Conservation (phyloP, 2,888 invertebrate genomes). For the Chloroclystis v-ata region DNA sequence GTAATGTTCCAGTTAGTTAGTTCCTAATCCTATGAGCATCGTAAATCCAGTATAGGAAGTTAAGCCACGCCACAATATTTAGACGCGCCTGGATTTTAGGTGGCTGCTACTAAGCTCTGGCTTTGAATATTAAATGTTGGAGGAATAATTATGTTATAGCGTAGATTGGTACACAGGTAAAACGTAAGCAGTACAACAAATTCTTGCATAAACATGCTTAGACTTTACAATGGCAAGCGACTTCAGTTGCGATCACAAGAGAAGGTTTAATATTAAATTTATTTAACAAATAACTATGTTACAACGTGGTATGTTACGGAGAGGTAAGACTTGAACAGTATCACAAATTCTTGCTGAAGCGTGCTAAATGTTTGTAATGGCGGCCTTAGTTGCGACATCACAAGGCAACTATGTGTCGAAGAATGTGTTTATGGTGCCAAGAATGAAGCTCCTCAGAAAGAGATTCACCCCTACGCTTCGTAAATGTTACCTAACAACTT, state of each 20-base stretch:
- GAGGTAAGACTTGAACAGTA: conserved; percentile 45
- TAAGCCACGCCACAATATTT: conserved; percentile 56
- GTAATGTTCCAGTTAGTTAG: conserved; percentile 36
- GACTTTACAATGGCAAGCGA: conserved; percentile 57
- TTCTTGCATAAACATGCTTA: conserved; percentile 58
- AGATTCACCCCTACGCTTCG: conserved; percentile 33
- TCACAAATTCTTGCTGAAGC: conserved; percentile 61
- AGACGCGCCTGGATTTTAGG: conserved; percentile 49
- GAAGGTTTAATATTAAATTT: too few species aligned
- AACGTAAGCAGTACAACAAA: conserved; percentile 55
- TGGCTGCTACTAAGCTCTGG: conserved; percentile 45
- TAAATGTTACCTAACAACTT: conserved; percentile 35
- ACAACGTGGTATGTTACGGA: conserved; percentile 36
- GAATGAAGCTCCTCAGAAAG: conserved; percentile 66
- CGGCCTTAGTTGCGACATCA: conserved; percentile 65
- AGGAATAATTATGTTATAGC: conserved; percentile 55
- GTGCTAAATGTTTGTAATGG: conserved; percentile 58
- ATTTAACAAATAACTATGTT: conserved; percentile 59
- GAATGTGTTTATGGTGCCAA: conserved; percentile 76
- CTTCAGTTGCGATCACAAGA: conserved; percentile 62
- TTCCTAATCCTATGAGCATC: conserved; percentile 45
- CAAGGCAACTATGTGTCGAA: conserved; percentile 72
- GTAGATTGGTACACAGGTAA: conserved; percentile 5
- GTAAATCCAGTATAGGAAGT: conserved; percentile 60
- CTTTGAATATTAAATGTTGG: conserved; percentile 54